Evolutionary conservation across 2,113 vertebrate species (phyloP).

Genomic region (Erinaceus europaeus): DNA sequence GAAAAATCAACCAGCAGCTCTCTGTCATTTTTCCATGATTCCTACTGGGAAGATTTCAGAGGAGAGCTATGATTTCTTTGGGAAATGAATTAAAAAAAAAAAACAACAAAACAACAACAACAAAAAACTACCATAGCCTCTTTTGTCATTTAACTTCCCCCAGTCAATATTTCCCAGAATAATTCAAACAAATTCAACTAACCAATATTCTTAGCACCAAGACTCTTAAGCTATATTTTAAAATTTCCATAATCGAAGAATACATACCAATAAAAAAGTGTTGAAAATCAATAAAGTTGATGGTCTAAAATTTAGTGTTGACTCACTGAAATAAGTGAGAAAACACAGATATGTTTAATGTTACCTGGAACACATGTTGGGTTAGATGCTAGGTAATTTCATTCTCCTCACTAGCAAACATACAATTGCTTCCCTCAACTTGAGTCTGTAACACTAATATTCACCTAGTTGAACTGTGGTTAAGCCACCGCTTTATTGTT

Average conservation of each 20-base stretch:
- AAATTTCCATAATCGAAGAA: not conserved
- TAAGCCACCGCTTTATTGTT: not conserved
- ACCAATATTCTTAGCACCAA: not conserved
- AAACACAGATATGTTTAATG: not conserved
- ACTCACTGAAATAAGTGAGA: not conserved
- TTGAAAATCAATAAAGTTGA: not conserved
- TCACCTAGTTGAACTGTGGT: not conserved
- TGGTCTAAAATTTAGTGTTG: not conserved
- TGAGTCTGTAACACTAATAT: not conserved
- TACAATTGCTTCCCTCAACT: not conserved
- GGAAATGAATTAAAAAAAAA: slow-evolving; percentile 35
- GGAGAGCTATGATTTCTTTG: slow-evolving; percentile 58
- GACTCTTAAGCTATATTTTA: not conserved
- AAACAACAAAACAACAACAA: not conserved
- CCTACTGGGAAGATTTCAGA: slow-evolving; percentile 67
- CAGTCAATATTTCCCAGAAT: slow-evolving; percentile 15
- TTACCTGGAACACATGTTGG: not conserved
- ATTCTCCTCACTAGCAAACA: not conserved
- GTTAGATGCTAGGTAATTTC: not conserved
- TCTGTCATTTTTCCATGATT: slow-evolving; percentile 72
- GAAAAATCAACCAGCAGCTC: slow-evolving; percentile 72
- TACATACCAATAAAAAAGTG: not conserved
- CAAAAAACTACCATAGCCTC: not conserved
- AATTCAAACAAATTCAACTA: slow-evolving; percentile 45
- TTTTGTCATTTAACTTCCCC: not conserved